A percentile compares a stretch with the other conserved stretches of the same genome.
These are phyloP conservation scores for Lineus longissimus DNA, from an alignment of 1,140 invertebrate genomes.

Conservation along the genomic window DNA sequence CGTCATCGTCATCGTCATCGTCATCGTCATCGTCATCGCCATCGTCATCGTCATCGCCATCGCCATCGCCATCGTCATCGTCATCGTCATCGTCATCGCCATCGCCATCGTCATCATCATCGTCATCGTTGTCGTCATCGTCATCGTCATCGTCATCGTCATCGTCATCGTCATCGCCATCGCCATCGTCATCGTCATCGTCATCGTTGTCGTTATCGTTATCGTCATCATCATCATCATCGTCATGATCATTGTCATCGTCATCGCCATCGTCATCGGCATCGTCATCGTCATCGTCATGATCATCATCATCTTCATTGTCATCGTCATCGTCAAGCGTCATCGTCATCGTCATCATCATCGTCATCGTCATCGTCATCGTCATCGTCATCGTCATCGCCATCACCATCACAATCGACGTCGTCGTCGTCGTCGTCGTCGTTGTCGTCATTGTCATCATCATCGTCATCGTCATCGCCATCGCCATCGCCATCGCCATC, in stretches of 20 bases:
- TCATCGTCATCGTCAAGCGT: no score
- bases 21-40: neutral
- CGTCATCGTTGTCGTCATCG: constrained; percentile 1
- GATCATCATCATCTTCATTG: no score
- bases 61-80: neutral
- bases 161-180: constrained; percentile 1
- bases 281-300: no score
- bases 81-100: constrained; percentile 9
- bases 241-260: no score
- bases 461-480: constrained; percentile 4
- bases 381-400: no score
- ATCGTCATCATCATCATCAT: constrained; percentile 1
- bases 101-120: neutral
- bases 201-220: neutral
- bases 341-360: neutral
- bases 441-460: no score
- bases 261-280: no score
- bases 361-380: constrained; percentile 11
- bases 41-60: neutral
- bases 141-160: neutral
- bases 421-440: no score
- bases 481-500: neutral
- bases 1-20: neutral
- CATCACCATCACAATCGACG: no score
- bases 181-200: constrained; percentile 10